A percentile compares a stretch with the other conserved stretches of the same genome.
Evolutionary conservation across 1,140 invertebrate species (phyloP).

Genomic region (Trypoxylus dichotomus): DNA sequence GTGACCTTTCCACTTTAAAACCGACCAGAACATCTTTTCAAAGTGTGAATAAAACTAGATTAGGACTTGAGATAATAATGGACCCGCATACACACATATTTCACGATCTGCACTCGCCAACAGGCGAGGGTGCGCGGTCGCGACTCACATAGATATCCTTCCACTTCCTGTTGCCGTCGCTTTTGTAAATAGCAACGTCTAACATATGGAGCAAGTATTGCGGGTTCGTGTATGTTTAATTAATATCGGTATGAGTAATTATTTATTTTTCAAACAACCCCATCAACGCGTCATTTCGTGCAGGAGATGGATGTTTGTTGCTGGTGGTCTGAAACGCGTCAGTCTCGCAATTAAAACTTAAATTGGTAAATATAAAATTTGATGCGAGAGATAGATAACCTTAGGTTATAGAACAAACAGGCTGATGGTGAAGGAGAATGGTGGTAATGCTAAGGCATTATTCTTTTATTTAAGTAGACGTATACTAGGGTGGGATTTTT

Average conservation of each 20-base stretch:
- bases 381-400: too few relatives aligned
- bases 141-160: neutral
- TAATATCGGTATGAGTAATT: neutral
- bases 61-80: neutral
- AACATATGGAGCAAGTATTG: neutral
- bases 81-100: neutral
- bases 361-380: neutral
- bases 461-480: too few relatives aligned
- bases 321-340: neutral
- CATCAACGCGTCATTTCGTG: neutral
- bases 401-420: too few relatives aligned
- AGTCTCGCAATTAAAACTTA: neutral
- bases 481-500: too few relatives aligned
- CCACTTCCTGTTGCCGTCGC: neutral
- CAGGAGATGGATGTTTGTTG: neutral
- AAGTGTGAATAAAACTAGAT: conserved; percentile 8
- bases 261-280: conserved; percentile 24
- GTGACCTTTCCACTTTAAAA: too few relatives aligned
- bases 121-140: neutral
- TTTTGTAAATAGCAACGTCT: neutral
- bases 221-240: neutral
- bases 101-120: neutral
- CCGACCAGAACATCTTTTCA: neutral
- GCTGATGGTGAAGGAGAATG: too few relatives aligned
- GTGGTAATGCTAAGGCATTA: too few relatives aligned